Evolutionary conservation across 2,113 vertebrate species (phyloP).

Genomic region (Electrona antarctica): DNA sequence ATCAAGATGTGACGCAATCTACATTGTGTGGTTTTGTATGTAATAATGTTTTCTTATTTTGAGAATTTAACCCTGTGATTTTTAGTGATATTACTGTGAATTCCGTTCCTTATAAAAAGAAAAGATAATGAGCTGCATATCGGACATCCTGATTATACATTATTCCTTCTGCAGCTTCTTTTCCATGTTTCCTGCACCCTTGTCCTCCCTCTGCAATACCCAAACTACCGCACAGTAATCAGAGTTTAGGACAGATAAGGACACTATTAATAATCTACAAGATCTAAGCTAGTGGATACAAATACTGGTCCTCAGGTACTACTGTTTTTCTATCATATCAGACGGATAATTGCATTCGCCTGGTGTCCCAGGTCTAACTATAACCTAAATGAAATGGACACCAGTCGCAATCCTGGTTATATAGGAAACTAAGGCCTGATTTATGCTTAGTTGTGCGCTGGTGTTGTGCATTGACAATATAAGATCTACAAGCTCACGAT

Average conservation of each 20-base stretch:
- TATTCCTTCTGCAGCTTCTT: slow-evolving; percentile 53
- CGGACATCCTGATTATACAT: slow-evolving; percentile 41
- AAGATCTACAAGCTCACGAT: too few relatives aligned
- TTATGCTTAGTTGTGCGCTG: too few relatives aligned
- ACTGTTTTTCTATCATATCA: too few relatives aligned
- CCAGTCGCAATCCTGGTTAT: too few relatives aligned
- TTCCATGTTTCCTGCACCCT: not conserved
- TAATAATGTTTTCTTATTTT: slow-evolving; percentile 56
- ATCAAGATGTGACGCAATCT: slow-evolving; percentile 59
- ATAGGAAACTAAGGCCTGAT: too few relatives aligned
- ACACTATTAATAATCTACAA: slow-evolving; percentile 11
- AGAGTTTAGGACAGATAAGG: slow-evolving; percentile 43
- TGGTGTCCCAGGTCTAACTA: too few relatives aligned
- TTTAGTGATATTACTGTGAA: slow-evolving; percentile 70
- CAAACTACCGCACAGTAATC: slow-evolving; percentile 32
- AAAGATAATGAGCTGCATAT: slow-evolving; percentile 33
- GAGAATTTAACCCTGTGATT: slow-evolving; percentile 57
- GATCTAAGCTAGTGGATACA: slow-evolving; percentile 3
- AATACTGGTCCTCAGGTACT: too few relatives aligned
- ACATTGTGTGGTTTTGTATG: slow-evolving; percentile 59
- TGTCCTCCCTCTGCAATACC: slow-evolving; percentile 50
- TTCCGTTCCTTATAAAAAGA: slow-evolving; percentile 43
- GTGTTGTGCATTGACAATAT: too few relatives aligned
- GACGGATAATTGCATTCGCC: too few relatives aligned
- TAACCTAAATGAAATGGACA: too few relatives aligned